phyloP scores from a whole-genome alignment of 2,797 vertebrate species.

The Rallus crepitans region DNA sequence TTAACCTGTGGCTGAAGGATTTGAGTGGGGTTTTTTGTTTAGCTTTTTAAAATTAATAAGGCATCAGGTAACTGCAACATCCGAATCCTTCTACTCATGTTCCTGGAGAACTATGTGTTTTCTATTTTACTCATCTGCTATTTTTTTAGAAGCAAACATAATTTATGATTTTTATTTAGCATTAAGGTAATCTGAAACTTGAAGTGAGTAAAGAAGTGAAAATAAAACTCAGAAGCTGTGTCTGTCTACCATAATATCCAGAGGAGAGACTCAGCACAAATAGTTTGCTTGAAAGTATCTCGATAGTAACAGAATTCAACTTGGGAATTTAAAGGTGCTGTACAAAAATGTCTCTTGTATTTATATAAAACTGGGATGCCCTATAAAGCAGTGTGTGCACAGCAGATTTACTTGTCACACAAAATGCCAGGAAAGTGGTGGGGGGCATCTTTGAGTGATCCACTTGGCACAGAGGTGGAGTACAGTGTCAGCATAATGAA shows the following conservation, averaged over 20 bases:
- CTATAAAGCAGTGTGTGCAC: conserved; percentile 41
- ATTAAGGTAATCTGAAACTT: background rate
- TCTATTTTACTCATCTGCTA: background rate
- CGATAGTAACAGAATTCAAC: background rate
- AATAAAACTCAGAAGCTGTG: background rate
- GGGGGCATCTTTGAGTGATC: conserved; percentile 70
- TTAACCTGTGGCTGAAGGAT: background rate
- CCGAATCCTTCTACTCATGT: background rate
- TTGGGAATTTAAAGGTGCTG: conserved; percentile 14
- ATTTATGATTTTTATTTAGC: background rate
- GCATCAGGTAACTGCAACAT: background rate
- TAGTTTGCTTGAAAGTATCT: background rate
- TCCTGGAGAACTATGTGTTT: background rate
- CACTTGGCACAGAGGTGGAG: conserved; percentile 69
- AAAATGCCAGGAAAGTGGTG: conserved; percentile 65
- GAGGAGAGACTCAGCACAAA: background rate
- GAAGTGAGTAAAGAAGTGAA: background rate
- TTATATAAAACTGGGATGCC: conserved; percentile 24
- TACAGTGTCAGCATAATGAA: conserved; percentile 71
- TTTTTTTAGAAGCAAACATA: background rate
- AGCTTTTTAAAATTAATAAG: background rate
- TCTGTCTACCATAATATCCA: background rate
- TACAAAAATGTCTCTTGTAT: conserved; percentile 3
- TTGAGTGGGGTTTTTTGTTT: background rate
- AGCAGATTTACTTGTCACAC: conserved; percentile 69